Base-by-base conservation (phyloP, 2,888 invertebrate genomes). In the Sesamia inferens region DNA sequence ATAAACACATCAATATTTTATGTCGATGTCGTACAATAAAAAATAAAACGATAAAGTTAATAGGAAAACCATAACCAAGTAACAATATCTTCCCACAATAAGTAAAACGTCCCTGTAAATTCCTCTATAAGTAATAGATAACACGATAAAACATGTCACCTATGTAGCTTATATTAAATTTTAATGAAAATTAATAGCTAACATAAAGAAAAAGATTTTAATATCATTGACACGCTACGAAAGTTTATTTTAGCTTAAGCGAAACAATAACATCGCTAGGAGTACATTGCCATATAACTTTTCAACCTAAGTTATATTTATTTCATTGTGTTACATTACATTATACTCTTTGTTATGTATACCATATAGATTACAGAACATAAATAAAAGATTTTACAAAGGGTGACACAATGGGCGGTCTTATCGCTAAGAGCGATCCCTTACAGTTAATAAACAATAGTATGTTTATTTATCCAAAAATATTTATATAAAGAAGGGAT, bases 91-190 rank as follows among this genome's bases (percentile, higher is more conserved):
- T 62, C 57, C 66, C 55, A 79, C 59, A 63, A 62, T 47, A 63
- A 63, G 11, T 70, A 71, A 68, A 72, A 57, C 58, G n/a, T 44
- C 75, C 69, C 65, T 79, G 67, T 73, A 64, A 76, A 71, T 59
- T 74, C 47, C 14, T 82, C 78, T 81, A 31, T 65, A 76, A 71
- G 71, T 51, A 76, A 66, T 54, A 68, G 74, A n/a, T 69, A 64
- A 67, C 51, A 75, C 75, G 78, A 48, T n/a, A 82, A 75, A 82
- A 81, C 78, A 55, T 74, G 73, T 24, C 57, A 81, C 64, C 81
- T n/a, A 63, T 31, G 31, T 31, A 31, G 44, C 67, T 69, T 74
- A 84, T 16, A 80, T 72, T 42, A 79, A 76, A 80, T 74, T 81
- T 81, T 11, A 55, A 73, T 74, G 63, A 71, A 79, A 81, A 71